These are phyloP conservation scores for Microctenopoma lineatum DNA, from an alignment of 2,797 vertebrate species.

Conservation along the genomic window DNA sequence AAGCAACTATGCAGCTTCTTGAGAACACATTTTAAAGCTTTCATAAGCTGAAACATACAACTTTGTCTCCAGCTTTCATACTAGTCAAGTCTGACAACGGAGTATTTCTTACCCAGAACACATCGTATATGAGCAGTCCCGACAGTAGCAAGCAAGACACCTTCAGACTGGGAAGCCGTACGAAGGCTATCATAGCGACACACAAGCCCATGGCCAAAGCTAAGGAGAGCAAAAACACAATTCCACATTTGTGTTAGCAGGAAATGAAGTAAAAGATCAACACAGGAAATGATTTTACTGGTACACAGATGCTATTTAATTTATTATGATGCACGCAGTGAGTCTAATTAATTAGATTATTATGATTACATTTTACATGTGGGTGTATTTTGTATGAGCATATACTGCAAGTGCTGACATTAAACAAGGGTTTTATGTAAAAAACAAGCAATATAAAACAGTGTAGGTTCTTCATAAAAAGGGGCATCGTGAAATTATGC, in stretches of 20 bases:
- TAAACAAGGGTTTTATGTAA: not conserved
- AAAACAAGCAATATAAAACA: not conserved
- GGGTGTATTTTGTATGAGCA: not conserved
- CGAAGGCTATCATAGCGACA: constrained; percentile 99
- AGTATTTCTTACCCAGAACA: constrained; percentile 94
- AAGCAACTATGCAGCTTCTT: constrained; percentile 2
- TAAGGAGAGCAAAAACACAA: constrained; percentile 57
- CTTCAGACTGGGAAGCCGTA: constrained; percentile 98
- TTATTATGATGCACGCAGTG: constrained; percentile 22
- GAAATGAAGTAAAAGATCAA: constrained; percentile 5
- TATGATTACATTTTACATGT: constrained; percentile 9
- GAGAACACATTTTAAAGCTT: not conserved
- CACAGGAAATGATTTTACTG: not conserved
- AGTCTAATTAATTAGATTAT: constrained; percentile 31
- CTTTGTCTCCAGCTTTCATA: not conserved
- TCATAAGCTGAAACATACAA: not conserved
- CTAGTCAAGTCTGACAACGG: not conserved
- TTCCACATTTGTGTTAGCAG: not conserved
- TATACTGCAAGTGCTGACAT: too few relatives aligned
- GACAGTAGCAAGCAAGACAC: constrained; percentile 98
- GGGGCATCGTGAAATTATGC: too few relatives aligned
- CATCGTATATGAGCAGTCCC: constrained; percentile 98
- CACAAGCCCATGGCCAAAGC: constrained; percentile 99
- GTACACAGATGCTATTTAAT: constrained; percentile 11
- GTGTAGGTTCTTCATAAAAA: too few relatives aligned